Conservation (phyloP, 2,113 vertebrate species). For the Pongo pygmaeus region DNA sequence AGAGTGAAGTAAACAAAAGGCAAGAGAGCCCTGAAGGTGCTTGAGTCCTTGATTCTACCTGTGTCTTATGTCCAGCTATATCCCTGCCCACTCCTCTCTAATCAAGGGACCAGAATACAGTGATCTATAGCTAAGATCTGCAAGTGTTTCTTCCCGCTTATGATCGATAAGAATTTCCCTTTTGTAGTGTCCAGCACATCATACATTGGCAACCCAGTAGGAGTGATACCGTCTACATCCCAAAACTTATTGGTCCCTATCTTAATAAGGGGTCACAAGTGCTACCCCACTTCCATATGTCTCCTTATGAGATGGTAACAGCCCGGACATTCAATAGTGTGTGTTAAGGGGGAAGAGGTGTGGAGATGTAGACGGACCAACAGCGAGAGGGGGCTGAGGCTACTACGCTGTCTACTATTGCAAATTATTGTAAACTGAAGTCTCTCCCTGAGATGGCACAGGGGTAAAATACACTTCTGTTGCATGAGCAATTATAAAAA, state of each 20-base stretch:
- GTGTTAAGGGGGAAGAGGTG: background rate
- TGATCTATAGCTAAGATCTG: background rate
- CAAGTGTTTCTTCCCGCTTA: background rate
- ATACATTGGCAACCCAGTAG: background rate
- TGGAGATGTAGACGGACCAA: background rate
- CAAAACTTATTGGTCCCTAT: background rate
- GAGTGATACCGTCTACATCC: background rate
- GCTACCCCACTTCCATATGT: background rate
- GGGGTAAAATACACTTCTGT: background rate
- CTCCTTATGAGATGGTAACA: background rate
- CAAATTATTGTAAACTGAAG: background rate
- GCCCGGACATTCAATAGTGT: background rate
- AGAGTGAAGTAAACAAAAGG: background rate
- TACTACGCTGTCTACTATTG: background rate
- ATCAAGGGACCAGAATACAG: background rate
- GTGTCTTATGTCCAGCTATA: background rate
- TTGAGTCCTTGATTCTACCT: background rate
- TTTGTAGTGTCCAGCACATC: background rate
- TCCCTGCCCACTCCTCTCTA: background rate
- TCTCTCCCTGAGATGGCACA: background rate
- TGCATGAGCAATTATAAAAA: background rate
- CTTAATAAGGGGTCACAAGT: background rate
- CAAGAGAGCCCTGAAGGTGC: background rate
- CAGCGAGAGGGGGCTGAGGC: background rate
- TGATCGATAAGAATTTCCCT: background rate